These are phyloP conservation scores for Nematostella vectensis DNA, from an alignment of 92 coral and sea anemone genomes.

Conservation along the genomic window DNA sequence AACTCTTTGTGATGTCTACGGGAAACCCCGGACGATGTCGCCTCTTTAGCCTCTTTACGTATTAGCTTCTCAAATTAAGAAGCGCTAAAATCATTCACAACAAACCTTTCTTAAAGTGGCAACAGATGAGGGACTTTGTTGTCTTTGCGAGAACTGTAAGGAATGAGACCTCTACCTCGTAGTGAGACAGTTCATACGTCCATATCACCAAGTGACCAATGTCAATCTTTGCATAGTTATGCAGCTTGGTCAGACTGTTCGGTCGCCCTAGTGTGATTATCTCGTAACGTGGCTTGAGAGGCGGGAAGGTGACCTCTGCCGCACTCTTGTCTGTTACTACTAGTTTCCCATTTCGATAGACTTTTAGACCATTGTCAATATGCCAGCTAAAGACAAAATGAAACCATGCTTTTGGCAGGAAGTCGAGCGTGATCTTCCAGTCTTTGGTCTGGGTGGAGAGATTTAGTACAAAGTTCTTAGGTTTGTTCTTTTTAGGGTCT, in stretches of 20 bases:
- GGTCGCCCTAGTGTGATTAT: slow-evolving; percentile 63
- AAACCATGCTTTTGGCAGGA: slow-evolving; percentile 67
- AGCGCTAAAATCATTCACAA: too few relatives aligned
- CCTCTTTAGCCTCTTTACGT: too few relatives aligned
- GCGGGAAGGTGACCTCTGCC: slow-evolving; percentile 4
- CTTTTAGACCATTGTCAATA: slow-evolving; percentile 51
- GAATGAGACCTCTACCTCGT: slow-evolving; percentile 63
- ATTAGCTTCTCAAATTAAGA: too few relatives aligned
- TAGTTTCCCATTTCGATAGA: slow-evolving; percentile 73
- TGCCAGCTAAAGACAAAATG: slow-evolving; percentile 82
- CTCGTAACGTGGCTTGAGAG: not conserved
- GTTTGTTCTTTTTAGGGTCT: slow-evolving; percentile 14
- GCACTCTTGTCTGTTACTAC: slow-evolving; percentile 27
- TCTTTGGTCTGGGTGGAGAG: slow-evolving; percentile 59
- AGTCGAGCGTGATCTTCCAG: slow-evolving; percentile 58
- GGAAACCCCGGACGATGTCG: too few relatives aligned
- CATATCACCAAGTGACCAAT: slow-evolving; percentile 84
- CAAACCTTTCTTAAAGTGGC: slow-evolving; percentile 67
- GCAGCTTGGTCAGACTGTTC: slow-evolving; percentile 24
- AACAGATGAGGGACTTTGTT: slow-evolving; percentile 53
- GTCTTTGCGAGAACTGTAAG: slow-evolving; percentile 41
- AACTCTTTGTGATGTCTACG: too few relatives aligned
- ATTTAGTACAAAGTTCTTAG: slow-evolving; percentile 40
- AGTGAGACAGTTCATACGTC: slow-evolving; percentile 42
- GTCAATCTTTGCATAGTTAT: slow-evolving; percentile 51